Base-by-base conservation (phyloP, 2,113 vertebrate genomes). In the Cottus gobio region DNA sequence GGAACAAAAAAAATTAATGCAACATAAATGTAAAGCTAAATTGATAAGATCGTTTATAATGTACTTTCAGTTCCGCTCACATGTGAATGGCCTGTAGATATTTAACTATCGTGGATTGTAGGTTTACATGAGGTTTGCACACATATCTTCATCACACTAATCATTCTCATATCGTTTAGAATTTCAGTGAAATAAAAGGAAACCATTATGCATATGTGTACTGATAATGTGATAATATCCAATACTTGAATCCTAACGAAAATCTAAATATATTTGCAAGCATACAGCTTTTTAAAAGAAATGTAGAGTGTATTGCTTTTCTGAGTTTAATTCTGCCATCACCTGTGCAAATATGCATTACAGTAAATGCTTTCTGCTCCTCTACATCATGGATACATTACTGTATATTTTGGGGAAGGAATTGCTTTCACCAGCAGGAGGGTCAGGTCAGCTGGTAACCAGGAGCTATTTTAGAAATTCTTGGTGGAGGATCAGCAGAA, bases 381-480 rank as follows among this genome's bases (percentile, higher is more conserved):
- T 10, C 61, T 20, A 2, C 37, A 34, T 44, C 20, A 3, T 31
- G 20, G 7, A 44, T 54, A 18, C 62, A 26, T 22, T 37, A 54
- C 46, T 63, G 31, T 39, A 69, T 39, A 52, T 61, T 48, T 5
- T 36, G 30, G 31, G 65, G 37, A 61, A 39, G 75, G 52, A 50
- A 46, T 7, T 57, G 78, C 56, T 20, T 63, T 77, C 81, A 46
- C 4, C 63, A 44, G 57, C 12, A 65, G 68, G 8, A 37, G 63
- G 54, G 54, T 8, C 12, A 20, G 52, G 64, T 73, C 72, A 82
- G 52, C 18, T 64, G 77, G 68, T 70, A 78, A 61, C 4, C 63
- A 50, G 57, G 12, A 86, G 82, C 87, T 78, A 67, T 79, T 87
- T 89, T 85, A 88, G 78, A 78, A 50, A 74, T 84, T 74, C 60